A percentile compares a stretch with the other conserved stretches of the same genome.
phyloP scores from a whole-genome alignment of 2,113 vertebrate species.

The Brachypodius melanocephalos region DNA sequence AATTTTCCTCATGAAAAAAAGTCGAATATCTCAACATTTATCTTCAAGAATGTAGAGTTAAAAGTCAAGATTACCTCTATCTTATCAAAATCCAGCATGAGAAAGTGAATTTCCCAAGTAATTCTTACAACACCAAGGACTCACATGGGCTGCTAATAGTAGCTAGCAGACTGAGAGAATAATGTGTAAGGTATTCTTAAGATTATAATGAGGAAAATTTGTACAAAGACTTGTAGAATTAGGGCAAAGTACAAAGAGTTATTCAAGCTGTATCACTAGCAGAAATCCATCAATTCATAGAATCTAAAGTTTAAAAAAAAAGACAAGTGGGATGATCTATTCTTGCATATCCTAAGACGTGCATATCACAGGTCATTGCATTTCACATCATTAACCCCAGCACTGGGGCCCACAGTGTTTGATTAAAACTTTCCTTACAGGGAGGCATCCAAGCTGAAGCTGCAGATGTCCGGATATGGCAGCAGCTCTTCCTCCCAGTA shows the following conservation, averaged over 20 bases:
- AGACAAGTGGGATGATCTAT: constrained; percentile 14
- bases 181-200: constrained; percentile 32
- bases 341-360: constrained; percentile 15
- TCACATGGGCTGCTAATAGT: not conserved
- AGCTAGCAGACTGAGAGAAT: not conserved
- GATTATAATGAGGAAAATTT: constrained; percentile 47
- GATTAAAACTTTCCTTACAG: constrained; percentile 12
- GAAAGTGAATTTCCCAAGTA: not conserved
- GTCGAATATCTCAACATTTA: not conserved
- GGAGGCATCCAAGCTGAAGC: not conserved
- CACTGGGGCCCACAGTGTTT: not conserved
- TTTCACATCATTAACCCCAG: constrained; percentile 24
- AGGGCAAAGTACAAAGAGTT: constrained; percentile 40
- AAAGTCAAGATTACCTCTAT: not conserved
- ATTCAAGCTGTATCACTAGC: constrained; percentile 21
- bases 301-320: constrained; percentile 21
- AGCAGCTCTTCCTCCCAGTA: not conserved
- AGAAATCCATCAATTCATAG: constrained; percentile 1
- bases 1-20: not conserved
- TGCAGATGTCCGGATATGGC: not conserved
- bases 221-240: constrained; percentile 42
- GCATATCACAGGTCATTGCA: not conserved
- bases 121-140: not conserved
- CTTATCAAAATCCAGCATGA: not conserved
- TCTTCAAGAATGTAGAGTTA: not conserved